phyloP scores from a whole-genome alignment of 2,113 vertebrate genomes.

The Brachionichthys hirsutus region DNA sequence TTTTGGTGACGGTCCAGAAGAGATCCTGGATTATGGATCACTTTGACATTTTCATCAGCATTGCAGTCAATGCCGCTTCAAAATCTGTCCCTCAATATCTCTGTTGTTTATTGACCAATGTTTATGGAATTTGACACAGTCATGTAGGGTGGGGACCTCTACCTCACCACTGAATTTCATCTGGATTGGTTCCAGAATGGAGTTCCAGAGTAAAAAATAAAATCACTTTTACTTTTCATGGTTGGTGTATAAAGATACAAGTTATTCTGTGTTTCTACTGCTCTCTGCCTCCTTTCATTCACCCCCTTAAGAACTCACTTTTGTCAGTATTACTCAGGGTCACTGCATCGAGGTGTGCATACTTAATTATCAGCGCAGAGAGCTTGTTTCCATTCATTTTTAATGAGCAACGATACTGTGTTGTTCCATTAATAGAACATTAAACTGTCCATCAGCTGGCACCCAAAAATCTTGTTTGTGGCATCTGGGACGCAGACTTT shows the following conservation, averaged over 20 bases:
- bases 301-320: constrained; percentile 37
- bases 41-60: too few relatives aligned
- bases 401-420: constrained; percentile 71
- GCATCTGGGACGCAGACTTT: constrained; percentile 46
- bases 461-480: constrained; percentile 59
- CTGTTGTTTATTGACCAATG: too few relatives aligned
- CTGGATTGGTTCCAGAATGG: too few relatives aligned
- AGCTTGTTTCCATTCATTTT: constrained; percentile 76
- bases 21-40: too few relatives aligned
- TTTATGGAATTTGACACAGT: too few relatives aligned
- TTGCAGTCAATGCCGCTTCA: too few relatives aligned
- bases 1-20: too few relatives aligned
- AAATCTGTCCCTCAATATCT: too few relatives aligned
- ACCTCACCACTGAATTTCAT: too few relatives aligned
- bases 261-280: constrained; percentile 28
- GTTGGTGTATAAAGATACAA: constrained; percentile 28
- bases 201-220: too few relatives aligned
- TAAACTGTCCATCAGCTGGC: constrained; percentile 66
- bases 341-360: constrained; percentile 52
- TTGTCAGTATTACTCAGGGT: constrained; percentile 38
- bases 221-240: neutral
- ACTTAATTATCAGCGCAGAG: constrained; percentile 66
- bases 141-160: too few relatives aligned
- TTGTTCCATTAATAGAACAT: constrained; percentile 75
- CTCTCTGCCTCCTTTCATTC: constrained; percentile 18